Evolutionary conservation across 2,113 vertebrate genomes (phyloP).

Genomic region (Oryzias woworae): DNA sequence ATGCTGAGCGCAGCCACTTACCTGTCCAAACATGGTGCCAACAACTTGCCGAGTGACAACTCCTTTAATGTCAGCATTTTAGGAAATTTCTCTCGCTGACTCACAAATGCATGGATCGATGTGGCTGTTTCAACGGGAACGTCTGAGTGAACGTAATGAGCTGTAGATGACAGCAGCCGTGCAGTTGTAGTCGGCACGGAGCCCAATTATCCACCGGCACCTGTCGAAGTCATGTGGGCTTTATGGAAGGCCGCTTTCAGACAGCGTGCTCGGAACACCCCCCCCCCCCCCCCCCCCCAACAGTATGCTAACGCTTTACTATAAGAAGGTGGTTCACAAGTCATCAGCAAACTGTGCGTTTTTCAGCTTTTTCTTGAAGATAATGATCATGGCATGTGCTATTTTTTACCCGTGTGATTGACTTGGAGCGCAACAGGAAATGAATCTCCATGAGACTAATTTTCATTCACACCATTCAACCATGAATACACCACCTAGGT

Average conservation of each 20-base stretch:
- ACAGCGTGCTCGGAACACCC: slow-evolving; percentile 15
- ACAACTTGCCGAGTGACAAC: slow-evolving; percentile 17
- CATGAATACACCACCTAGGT: too few species aligned
- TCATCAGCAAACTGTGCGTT: not conserved
- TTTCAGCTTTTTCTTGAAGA: too few species aligned
- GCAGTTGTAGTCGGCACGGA: slow-evolving; percentile 47
- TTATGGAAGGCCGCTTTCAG: slow-evolving; percentile 37
- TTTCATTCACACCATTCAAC: too few species aligned
- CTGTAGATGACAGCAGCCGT: slow-evolving; percentile 57
- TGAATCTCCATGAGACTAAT: too few species aligned
- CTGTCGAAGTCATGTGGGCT: slow-evolving; percentile 60
- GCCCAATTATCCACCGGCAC: slow-evolving; percentile 73
- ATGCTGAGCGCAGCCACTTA: slow-evolving; percentile 34
- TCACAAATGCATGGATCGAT: slow-evolving; percentile 33
- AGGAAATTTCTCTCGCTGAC: slow-evolving; percentile 13
- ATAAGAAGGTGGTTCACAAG: slow-evolving; percentile 37
- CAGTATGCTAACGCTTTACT: slow-evolving; percentile 17
- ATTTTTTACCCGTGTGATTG: too few species aligned
- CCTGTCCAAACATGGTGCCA: slow-evolving; percentile 36
- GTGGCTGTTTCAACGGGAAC: slow-evolving; percentile 29
- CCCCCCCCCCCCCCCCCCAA: slow-evolving; percentile 19
- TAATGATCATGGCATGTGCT: too few species aligned
- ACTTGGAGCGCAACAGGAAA: too few species aligned
- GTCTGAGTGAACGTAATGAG: slow-evolving; percentile 76
- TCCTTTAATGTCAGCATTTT: slow-evolving; percentile 37